These are phyloP conservation scores for Phalacrocorax carbo DNA, from an alignment of 2,113 vertebrate species.

Conservation along the genomic window DNA sequence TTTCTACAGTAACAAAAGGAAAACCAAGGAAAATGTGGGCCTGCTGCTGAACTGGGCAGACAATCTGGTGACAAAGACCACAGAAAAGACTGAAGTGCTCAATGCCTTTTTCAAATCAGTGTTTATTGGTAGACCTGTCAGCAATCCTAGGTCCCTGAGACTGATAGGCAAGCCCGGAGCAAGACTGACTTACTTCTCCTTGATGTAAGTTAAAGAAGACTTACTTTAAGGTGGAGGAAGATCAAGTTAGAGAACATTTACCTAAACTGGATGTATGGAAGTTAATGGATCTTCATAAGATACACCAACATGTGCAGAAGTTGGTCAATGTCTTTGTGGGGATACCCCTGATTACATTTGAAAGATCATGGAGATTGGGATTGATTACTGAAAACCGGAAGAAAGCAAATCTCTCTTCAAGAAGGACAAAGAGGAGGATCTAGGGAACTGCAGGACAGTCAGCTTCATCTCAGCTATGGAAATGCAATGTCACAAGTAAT, in stretches of 20 bases:
- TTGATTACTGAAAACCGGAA: background rate
- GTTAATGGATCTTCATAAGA: background rate
- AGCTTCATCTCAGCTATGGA: background rate
- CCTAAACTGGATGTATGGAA: background rate
- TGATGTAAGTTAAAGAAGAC: background rate
- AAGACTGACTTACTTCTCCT: background rate
- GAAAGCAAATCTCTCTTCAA: background rate
- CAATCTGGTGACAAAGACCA: background rate
- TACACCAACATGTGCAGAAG: background rate
- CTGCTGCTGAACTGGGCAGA: background rate
- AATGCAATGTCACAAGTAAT: background rate
- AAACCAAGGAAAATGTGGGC: background rate
- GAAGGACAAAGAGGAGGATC: background rate
- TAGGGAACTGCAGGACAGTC: background rate
- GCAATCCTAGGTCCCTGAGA: background rate
- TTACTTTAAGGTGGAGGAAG: background rate
- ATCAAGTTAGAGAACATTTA: background rate
- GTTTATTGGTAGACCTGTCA: background rate
- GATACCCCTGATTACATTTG: background rate
- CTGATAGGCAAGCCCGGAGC: background rate
- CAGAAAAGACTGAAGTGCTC: background rate
- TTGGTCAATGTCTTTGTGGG: background rate
- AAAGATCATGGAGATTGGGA: background rate
- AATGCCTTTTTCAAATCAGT: background rate
- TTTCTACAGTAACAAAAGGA: background rate